Evolutionary conservation across 2,113 vertebrate genomes (phyloP), one percentile per base, ranked within the genome.

Genomic region (Eclectus roratus): DNA sequence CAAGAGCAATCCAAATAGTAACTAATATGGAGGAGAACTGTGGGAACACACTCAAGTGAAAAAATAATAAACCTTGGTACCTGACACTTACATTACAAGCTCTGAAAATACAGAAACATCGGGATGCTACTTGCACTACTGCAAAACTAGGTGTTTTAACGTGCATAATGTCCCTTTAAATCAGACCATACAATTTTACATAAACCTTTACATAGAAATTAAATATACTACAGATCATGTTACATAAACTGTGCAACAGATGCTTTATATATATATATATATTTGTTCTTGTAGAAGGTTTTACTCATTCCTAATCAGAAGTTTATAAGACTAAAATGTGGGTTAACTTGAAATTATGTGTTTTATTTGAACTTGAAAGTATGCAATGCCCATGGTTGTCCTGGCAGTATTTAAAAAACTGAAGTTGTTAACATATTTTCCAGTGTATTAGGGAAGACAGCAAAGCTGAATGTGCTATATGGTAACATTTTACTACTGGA

Each of bases 221-320:
- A 94, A 94, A 74, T 84, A 53, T 84, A 86, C 65, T 68, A 77
- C 10, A 73, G 78, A 58, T 93, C 39, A 13, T 61, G 47, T 96
- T 95, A 92, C 76, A 95, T 47, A 90, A 97, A 94, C 80, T 79
- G 10, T 81, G 73, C 28, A 88, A 89, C 88, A 97, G 86, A 97
- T 89, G 93, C 86, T 97, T 97, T 94, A 29, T 91, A 94, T 96
- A 95, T 95, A 55, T 35, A 18, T 53, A 3, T 53, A 14, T 43
- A 5, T 50, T 87, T 70, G 46, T 71, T 73, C 56, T 89, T 91
- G 33, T 80, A 96, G 71, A 96, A 66, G 88, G 85, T 94, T 96
- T 97, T 80, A 93, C 66, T 97, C 91, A 80, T 95, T 95, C 76
- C 81, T 96, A 96, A 96, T 96, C 96, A 97, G 95, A 97, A 91